A percentile compares a stretch with the other conserved stretches of the same genome.
Conservation (phyloP, 2,797 vertebrate genomes). For the Enteromius unitaeniatus region DNA sequence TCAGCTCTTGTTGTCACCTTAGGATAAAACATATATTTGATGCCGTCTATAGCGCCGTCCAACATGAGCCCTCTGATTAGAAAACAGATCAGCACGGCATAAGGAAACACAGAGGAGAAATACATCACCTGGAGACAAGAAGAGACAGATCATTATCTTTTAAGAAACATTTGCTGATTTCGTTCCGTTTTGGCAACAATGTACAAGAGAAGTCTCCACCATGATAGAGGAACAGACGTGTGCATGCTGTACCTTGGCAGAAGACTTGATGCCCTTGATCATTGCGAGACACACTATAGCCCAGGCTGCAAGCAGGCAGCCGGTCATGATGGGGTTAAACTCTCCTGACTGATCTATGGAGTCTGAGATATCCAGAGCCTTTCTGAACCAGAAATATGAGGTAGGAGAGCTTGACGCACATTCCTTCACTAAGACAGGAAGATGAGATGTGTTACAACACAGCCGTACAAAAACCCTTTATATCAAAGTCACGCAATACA, state of each 20-base stretch:
- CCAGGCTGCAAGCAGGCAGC: slow-evolving; percentile 85
- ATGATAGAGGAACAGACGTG: not conserved
- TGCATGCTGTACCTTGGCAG: slow-evolving; percentile 77
- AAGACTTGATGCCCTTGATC: slow-evolving; percentile 90
- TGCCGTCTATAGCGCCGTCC: slow-evolving; percentile 81
- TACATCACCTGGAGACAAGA: slow-evolving; percentile 86
- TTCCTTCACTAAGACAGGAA: slow-evolving; percentile 73
- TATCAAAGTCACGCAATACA: not conserved
- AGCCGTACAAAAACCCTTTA: not conserved
- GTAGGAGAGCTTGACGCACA: slow-evolving; percentile 80
- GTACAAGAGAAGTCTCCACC: not conserved
- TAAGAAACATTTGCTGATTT: not conserved
- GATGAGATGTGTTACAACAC: slow-evolving; percentile 14
- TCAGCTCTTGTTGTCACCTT: slow-evolving; percentile 68
- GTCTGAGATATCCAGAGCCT: slow-evolving; percentile 82
- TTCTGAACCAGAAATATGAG: slow-evolving; percentile 86
- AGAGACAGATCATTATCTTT: not conserved
- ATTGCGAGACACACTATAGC: slow-evolving; percentile 82
- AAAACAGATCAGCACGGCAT: slow-evolving; percentile 86
- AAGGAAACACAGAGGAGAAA: slow-evolving; percentile 92
- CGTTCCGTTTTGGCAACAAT: not conserved
- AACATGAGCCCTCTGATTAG: slow-evolving; percentile 81
- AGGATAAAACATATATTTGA: slow-evolving; percentile 83
- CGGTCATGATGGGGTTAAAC: slow-evolving; percentile 79
- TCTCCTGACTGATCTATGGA: slow-evolving; percentile 79